Conservation (phyloP, 2,797 vertebrate species). For the Poeciliopsis presidionis region DNA sequence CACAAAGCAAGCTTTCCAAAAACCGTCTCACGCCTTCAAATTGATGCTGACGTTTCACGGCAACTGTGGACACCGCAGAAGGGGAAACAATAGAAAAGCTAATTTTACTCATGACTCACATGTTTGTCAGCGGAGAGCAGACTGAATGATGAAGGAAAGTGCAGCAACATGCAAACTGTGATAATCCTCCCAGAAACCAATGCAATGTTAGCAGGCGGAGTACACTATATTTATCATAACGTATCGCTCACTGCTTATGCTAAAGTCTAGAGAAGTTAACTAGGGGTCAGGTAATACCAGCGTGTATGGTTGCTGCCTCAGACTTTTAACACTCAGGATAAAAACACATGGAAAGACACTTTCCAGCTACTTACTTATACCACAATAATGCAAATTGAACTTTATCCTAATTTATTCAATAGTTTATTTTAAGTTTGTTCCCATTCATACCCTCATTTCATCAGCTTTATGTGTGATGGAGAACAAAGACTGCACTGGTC, state of each 20-base stretch:
- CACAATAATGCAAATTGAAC: not conserved
- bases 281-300: not conserved
- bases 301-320: not conserved
- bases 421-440: not conserved
- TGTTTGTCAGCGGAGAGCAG: slow-evolving; percentile 17
- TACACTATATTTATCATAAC: slow-evolving; percentile 1
- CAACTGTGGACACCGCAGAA: not conserved
- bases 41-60: not conserved
- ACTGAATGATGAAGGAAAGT: slow-evolving; percentile 5
- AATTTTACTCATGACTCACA: slow-evolving; percentile 13
- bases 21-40: slow-evolving; percentile 8
- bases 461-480: not conserved
- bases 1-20: not conserved
- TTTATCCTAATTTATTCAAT: not conserved
- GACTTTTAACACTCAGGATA: not conserved
- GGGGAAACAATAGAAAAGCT: slow-evolving; percentile 13
- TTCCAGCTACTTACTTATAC: not conserved
- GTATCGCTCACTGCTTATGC: not conserved
- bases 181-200: slow-evolving; percentile 2
- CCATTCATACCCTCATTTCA: not conserved
- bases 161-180: slow-evolving; percentile 5
- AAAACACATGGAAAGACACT: not conserved
- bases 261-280: slow-evolving; percentile 4
- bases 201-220: slow-evolving; percentile 6
- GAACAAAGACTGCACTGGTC: not conserved